Evolutionary conservation across 2,797 vertebrate species (phyloP).

Genomic region (Catamblyrhynchus diadema): DNA sequence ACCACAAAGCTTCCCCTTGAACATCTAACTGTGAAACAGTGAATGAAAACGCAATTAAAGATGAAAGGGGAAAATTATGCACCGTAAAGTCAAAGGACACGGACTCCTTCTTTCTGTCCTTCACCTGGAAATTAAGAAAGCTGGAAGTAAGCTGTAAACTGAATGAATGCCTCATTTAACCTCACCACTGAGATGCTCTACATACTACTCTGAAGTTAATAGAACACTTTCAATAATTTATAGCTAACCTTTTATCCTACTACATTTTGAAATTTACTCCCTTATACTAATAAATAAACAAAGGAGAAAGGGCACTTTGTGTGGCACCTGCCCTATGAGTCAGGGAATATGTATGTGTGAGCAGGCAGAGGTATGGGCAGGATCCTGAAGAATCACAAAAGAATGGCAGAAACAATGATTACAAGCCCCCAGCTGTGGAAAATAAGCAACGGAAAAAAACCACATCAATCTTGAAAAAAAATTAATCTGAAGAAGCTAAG

Average conservation of each 20-base stretch:
- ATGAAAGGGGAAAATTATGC: slow-evolving; percentile 21
- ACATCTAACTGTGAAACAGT: not conserved
- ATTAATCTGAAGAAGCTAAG: not conserved
- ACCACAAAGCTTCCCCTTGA: not conserved
- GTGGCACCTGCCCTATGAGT: not conserved
- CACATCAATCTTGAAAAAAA: not conserved
- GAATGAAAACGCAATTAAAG: not conserved
- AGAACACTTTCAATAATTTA: slow-evolving; percentile 37
- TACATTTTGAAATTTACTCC: slow-evolving; percentile 28
- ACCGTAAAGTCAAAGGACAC: not conserved
- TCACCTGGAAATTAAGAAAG: not conserved
- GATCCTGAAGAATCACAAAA: not conserved
- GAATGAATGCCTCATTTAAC: not conserved
- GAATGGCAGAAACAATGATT: not conserved
- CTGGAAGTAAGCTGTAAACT: not conserved
- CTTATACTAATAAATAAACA: slow-evolving; percentile 28
- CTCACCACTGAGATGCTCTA: not conserved
- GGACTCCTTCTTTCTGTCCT: not conserved
- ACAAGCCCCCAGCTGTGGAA: not conserved
- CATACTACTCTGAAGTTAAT: not conserved
- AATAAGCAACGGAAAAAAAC: not conserved
- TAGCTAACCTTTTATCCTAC: slow-evolving; percentile 15
- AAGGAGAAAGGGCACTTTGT: slow-evolving; percentile 17
- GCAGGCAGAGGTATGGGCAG: not conserved
- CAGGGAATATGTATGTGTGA: not conserved